A percentile compares a stretch with the other conserved stretches of the same genome.
phyloP scores from a whole-genome alignment of 2,888 invertebrate genomes.

The Venustoraphidia nigricollis region DNA sequence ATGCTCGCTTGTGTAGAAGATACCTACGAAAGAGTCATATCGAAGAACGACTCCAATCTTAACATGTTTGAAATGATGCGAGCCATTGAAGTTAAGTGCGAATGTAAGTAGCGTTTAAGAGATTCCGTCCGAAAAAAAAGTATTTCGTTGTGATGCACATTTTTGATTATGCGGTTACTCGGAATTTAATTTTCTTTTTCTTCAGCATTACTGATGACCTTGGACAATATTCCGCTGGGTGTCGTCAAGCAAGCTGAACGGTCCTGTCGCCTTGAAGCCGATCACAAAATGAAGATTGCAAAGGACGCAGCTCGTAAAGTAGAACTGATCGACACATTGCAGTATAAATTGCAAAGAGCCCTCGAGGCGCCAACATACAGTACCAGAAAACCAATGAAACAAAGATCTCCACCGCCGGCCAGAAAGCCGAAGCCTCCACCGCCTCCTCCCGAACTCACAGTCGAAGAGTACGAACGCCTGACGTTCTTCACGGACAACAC shows the following conservation, averaged over 20 bases:
- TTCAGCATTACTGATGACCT: slow-evolving; percentile 27
- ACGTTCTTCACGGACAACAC: slow-evolving; percentile 21
- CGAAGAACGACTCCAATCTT: slow-evolving; percentile 39
- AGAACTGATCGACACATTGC: slow-evolving; percentile 31
- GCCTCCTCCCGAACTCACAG: slow-evolving; percentile 17
- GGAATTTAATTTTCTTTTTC: background rate
- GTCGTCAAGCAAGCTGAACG: slow-evolving; percentile 35
- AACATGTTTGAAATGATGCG: slow-evolving; percentile 38
- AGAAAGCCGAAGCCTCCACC: slow-evolving; percentile 13
- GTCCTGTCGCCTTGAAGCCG: slow-evolving; percentile 34
- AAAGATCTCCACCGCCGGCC: slow-evolving; percentile 20
- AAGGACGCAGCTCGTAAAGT: slow-evolving; percentile 41
- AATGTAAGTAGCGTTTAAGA: slow-evolving; percentile 13
- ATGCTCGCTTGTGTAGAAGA: slow-evolving; percentile 44
- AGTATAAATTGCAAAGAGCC: slow-evolving; percentile 29
- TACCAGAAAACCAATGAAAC: slow-evolving; percentile 12
- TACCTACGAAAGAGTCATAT: slow-evolving; percentile 41
- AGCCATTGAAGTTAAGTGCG: slow-evolving; percentile 39
- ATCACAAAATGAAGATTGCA: slow-evolving; percentile 32
- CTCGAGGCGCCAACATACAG: slow-evolving; percentile 21
- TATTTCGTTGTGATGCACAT: no score
- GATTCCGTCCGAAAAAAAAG: no score
- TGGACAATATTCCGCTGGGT: slow-evolving; percentile 39
- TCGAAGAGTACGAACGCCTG: slow-evolving; percentile 19
- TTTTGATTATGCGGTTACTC: no score